A percentile compares a stretch with the other conserved stretches of the same genome.
phyloP scores from a whole-genome alignment of 2,797 vertebrate genomes.

The Centropyge bicolor region DNA sequence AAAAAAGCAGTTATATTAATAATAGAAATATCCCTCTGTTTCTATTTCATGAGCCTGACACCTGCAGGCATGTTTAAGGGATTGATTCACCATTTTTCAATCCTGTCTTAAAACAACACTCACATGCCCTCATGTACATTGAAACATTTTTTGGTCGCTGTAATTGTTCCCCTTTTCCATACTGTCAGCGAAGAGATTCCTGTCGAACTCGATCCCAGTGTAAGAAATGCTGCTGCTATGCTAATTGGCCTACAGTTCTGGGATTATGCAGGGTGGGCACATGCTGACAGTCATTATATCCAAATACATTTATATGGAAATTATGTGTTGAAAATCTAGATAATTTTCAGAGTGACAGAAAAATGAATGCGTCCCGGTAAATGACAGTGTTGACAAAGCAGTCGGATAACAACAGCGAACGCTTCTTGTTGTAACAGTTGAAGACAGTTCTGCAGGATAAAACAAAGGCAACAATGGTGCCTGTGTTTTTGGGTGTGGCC shows the following conservation, averaged over 20 bases:
- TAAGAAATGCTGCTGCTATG: neutral
- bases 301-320: neutral
- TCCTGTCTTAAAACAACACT: neutral
- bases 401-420: neutral
- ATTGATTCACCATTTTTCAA: neutral
- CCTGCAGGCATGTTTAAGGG: neutral
- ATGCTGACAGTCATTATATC: neutral
- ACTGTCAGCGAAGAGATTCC: neutral
- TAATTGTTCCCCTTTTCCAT: neutral
- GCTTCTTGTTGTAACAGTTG: slow-evolving; percentile 14
- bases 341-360: neutral
- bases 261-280: neutral
- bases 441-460: slow-evolving; percentile 15
- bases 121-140: too few relatives aligned
- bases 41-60: neutral
- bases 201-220: neutral
- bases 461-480: slow-evolving; percentile 51
- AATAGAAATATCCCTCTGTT: neutral
- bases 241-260: neutral
- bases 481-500: slow-evolving; percentile 55
- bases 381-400: slow-evolving; percentile 1
- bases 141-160: neutral
- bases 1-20: neutral
- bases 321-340: neutral
- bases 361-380: neutral